Conservation (phyloP, 2,888 invertebrate genomes). For the Oxystoma pomonae region DNA sequence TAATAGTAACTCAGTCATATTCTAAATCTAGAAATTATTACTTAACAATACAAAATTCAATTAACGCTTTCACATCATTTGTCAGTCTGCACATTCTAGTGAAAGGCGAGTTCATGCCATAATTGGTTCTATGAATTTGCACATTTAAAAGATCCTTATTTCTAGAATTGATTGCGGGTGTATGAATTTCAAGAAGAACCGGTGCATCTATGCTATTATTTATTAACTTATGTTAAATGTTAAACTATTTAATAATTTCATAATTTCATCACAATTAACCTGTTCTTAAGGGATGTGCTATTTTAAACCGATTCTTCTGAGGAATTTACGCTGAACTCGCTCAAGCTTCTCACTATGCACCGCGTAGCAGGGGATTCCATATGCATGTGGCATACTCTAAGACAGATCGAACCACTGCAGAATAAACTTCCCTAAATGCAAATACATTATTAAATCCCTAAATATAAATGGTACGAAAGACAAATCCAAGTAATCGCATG, state of each 20-base stretch:
- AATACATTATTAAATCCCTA: not conserved
- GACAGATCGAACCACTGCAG: not conserved
- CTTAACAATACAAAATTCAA: no score
- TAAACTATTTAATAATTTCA: not conserved
- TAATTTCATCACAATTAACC: not conserved
- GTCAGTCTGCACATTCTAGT: no score
- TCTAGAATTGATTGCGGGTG: no score
- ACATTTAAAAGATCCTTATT: no score
- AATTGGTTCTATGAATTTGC: no score
- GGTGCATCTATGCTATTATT: no score
- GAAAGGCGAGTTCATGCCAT: no score
- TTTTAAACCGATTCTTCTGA: not conserved
- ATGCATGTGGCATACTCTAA: not conserved
- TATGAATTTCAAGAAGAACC: no score
- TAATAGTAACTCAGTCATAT: no score
- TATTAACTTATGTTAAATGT: no score
- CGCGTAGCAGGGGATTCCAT: not conserved
- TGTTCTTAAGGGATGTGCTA: not conserved
- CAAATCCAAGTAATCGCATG: not conserved
- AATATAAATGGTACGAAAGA: not conserved
- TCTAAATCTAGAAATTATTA: no score
- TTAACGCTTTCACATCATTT: no score
- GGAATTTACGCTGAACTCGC: not conserved
- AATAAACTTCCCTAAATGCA: not conserved
- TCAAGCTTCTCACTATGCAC: not conserved